These are phyloP conservation scores for Caenorhabditis remanei DNA, from an alignment of 1,140 invertebrate genomes.

Conservation along the genomic window DNA sequence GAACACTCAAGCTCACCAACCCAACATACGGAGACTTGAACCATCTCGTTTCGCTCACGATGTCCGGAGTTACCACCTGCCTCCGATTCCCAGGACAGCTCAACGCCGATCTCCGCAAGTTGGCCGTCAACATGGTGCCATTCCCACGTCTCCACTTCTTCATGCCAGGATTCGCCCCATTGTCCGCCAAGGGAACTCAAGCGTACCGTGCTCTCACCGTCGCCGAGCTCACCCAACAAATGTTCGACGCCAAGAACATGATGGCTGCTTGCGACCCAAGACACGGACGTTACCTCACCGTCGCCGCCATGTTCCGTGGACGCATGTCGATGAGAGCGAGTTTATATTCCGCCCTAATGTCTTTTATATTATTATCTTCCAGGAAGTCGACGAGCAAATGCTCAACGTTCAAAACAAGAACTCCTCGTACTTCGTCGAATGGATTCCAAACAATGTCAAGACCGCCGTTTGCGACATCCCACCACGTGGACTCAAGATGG, in stretches of 20 bases:
- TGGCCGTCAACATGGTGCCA: slow-evolving; percentile 97
- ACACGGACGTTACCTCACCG: slow-evolving; percentile 93
- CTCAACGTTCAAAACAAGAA: slow-evolving; percentile 78
- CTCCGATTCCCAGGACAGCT: slow-evolving; percentile 81
- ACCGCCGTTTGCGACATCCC: slow-evolving; percentile 80
- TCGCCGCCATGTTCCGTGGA: slow-evolving; percentile 92
- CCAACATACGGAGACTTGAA: slow-evolving; percentile 88
- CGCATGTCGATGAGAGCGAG: slow-evolving; percentile 88
- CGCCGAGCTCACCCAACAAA: slow-evolving; percentile 89
- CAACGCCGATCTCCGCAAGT: slow-evolving; percentile 90
- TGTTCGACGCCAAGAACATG: slow-evolving; percentile 87
- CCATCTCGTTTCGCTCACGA: slow-evolving; percentile 80
- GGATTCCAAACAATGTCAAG: slow-evolving; percentile 79
- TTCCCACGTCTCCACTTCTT: slow-evolving; percentile 95
- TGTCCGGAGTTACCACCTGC: slow-evolving; percentile 83
- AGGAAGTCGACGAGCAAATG: slow-evolving; percentile 77
- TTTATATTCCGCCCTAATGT: not conserved
- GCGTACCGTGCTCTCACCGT: slow-evolving; percentile 89
- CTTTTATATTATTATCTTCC: not conserved
- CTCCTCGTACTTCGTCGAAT: slow-evolving; percentile 77
- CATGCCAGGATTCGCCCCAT: slow-evolving; percentile 93
- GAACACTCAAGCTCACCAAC: slow-evolving; percentile 84
- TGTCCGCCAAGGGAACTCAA: slow-evolving; percentile 85
- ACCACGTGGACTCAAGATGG: slow-evolving; percentile 80
- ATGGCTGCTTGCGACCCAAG: slow-evolving; percentile 90